These are phyloP conservation scores for Haliclona indistincta DNA, from an alignment of 37 sponge, comb jelly and placozoan genomes.

Conservation along the genomic window DNA sequence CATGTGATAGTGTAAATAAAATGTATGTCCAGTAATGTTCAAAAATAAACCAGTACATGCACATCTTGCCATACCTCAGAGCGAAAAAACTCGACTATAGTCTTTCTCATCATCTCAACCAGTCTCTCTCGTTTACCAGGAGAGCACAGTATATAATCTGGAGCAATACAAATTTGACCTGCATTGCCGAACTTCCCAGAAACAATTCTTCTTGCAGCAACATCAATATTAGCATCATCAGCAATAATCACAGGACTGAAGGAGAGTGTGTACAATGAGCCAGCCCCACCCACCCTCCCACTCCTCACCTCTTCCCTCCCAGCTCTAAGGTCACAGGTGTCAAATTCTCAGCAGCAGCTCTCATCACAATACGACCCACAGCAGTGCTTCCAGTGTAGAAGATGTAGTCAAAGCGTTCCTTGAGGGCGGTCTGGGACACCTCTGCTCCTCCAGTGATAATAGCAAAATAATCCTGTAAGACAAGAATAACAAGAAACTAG, in stretches of 20 bases:
- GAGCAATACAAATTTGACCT: slow-evolving; percentile 92
- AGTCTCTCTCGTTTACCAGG: slow-evolving; percentile 43
- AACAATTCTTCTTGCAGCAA: slow-evolving; percentile 70
- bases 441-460: slow-evolving; percentile 67
- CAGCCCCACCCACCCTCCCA: too few species aligned
- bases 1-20: too few species aligned
- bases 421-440: slow-evolving; percentile 44
- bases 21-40: too few species aligned
- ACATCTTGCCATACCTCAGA: too few species aligned
- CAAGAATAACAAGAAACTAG: too few species aligned
- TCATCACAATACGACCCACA: slow-evolving; percentile 74
- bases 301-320: slow-evolving; percentile 65
- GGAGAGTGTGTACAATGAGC: background rate
- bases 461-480: too few species aligned
- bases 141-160: slow-evolving; percentile 88
- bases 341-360: slow-evolving; percentile 78
- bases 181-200: slow-evolving; percentile 87
- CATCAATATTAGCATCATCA: slow-evolving; percentile 71
- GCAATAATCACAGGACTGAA: slow-evolving; percentile 59
- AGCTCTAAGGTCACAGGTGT: slow-evolving; percentile 83
- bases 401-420: slow-evolving; percentile 79
- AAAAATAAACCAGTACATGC: too few species aligned
- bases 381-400: slow-evolving; percentile 78
- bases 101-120: slow-evolving; percentile 42
- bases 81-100: slow-evolving; percentile 56